A percentile compares a stretch with the other conserved stretches of the same genome.
Evolutionary conservation across 2,797 vertebrate species (phyloP).

Genomic region (Pseudopleuronectes americanus): DNA sequence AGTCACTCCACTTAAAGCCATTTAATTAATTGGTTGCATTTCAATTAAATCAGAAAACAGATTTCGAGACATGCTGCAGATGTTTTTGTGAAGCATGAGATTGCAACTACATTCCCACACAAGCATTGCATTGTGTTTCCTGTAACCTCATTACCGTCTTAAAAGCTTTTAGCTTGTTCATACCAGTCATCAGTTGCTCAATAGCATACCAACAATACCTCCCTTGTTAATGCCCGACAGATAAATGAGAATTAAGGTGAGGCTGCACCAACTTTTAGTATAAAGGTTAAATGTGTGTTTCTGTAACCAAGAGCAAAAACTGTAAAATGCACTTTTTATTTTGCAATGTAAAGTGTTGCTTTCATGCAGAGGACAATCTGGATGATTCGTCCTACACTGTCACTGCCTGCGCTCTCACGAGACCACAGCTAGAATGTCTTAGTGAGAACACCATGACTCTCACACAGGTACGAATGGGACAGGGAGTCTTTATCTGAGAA

Average conservation of each 20-base stretch:
- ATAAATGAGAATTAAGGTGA: conserved; percentile 23
- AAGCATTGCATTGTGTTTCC: conserved; percentile 4
- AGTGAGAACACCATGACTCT: conserved; percentile 24
- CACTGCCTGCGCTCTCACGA: conserved; percentile 12
- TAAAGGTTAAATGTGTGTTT: neutral
- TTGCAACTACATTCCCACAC: neutral
- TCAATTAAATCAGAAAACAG: neutral
- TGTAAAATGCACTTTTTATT: neutral
- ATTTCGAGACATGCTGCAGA: conserved; percentile 1
- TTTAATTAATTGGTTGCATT: neutral
- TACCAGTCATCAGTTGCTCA: conserved; percentile 51
- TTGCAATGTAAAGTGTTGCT: conserved; percentile 16
- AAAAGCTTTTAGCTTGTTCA: conserved; percentile 46
- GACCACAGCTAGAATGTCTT: conserved; percentile 33
- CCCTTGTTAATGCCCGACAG: conserved; percentile 6
- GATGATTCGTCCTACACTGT: conserved; percentile 31
- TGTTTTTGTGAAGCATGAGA: neutral
- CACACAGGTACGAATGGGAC: neutral
- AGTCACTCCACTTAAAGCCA: too few species aligned
- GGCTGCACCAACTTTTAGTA: conserved; percentile 7
- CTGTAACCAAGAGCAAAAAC: neutral
- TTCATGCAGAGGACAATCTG: conserved; percentile 25
- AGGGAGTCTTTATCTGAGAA: neutral
- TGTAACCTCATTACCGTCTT: conserved; percentile 2
- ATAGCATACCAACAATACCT: conserved; percentile 46